Percentiles rank a stretch among this genome's conserved stretches.
Conservation (phyloP, 2,113 vertebrate genomes). For the Dissostichus mawsoni region DNA sequence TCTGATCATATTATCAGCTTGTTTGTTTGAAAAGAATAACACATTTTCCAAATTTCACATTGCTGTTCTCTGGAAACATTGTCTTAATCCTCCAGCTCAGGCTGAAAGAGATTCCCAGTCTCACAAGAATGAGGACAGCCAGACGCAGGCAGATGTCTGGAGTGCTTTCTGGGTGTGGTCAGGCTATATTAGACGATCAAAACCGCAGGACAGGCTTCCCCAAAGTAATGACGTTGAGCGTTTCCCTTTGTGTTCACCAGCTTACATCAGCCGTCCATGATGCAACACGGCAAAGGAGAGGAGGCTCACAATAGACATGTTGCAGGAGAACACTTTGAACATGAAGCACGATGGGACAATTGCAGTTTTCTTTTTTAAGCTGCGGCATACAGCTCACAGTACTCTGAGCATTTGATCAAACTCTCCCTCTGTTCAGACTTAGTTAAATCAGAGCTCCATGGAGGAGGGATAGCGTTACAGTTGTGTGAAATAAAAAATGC, state of each 20-base stretch:
- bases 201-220: slow-evolving; percentile 44
- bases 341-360: slow-evolving; percentile 52
- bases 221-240: slow-evolving; percentile 30
- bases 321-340: slow-evolving; percentile 49
- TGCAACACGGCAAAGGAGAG: slow-evolving; percentile 55
- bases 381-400: not conserved
- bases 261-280: slow-evolving; percentile 73
- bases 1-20: not conserved
- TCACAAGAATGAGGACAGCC: slow-evolving; percentile 5
- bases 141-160: slow-evolving; percentile 55
- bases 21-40: slow-evolving; percentile 35
- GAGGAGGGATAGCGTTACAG: not conserved
- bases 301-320: slow-evolving; percentile 42
- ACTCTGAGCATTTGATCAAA: slow-evolving; percentile 12
- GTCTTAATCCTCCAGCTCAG: slow-evolving; percentile 19
- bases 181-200: slow-evolving; percentile 16
- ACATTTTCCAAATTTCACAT: not conserved
- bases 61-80: slow-evolving; percentile 9
- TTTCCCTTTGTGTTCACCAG: slow-evolving; percentile 57
- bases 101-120: not conserved
- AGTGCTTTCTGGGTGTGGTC: slow-evolving; percentile 27
- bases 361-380: slow-evolving; percentile 39
- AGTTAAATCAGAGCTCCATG: slow-evolving; percentile 7
- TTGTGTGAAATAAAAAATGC: not conserved
- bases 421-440: slow-evolving; percentile 20